Base-by-base conservation (phyloP, 2,888 invertebrate genomes). In the Plebejus anna region DNA sequence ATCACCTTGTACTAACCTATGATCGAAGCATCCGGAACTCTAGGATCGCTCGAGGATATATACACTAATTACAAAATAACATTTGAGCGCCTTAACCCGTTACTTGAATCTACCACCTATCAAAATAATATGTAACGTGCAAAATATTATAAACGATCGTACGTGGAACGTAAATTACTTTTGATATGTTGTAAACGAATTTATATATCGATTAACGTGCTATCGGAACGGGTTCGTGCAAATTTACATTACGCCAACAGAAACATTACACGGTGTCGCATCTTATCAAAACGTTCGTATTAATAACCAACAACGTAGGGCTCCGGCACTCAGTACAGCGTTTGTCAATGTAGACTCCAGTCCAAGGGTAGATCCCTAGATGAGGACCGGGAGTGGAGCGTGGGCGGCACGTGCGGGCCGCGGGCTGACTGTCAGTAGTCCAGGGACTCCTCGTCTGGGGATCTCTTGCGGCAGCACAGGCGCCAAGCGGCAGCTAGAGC, bases 361-460 rank as follows among this genome's bases (percentile, higher is more conserved):
- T 94, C 94, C 81, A 93, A 85, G 76, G 90, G 89, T 16, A 90
- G 86, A 79, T 92, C 94, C 84, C 90, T 88, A 79, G 91, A 94
- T 57, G 88, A 88, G 76, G 91, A 90, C 75, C 94, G 86, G 7
- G 93, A 94, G 79, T 90, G 89, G 16, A 91, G 87, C 6, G 91
- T 90, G 0, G 90, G 92, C 92, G 92, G 92, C 84, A 92, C 92
- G 82, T 88, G 90, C 1, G 90, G 91, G 85, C 93, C 93, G 92
- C 94, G 94, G 84, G 94, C 94, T 90, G 91, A 92, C 82, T 94
- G 94, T 94, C 94, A 95, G 92, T 95, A 95, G 83, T 95, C 95
- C 89, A 95, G 87, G 71, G 95, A 95, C 77, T 95, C 95, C 78
- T 95, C 95, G 79, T 95, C 94, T 9, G 95, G 94, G 70, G 94